phyloP scores from a whole-genome alignment of 2,888 invertebrate genomes.

The Scrobipalpa atriplicella region DNA sequence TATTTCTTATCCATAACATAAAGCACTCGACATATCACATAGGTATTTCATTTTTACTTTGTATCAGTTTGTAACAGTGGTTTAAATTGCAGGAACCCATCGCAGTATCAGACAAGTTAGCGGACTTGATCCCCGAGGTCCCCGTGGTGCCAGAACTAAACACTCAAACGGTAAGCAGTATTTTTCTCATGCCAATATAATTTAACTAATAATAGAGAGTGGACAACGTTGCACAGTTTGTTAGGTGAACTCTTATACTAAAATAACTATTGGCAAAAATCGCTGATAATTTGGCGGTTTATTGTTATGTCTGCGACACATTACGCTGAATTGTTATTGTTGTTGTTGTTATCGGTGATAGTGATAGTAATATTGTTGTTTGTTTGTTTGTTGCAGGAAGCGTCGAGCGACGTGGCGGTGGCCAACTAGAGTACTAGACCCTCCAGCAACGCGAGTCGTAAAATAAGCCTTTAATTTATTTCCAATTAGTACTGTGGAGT shows the following conservation, averaged over 20 bases:
- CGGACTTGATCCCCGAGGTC: conserved; percentile 72
- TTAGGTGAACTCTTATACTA: too few relatives aligned
- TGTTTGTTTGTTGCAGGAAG: conserved; percentile 55
- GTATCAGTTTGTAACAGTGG: not conserved
- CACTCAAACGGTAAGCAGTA: conserved; percentile 63
- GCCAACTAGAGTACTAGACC: conserved; percentile 67
- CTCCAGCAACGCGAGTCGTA: conserved; percentile 54
- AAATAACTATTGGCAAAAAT: too few relatives aligned
- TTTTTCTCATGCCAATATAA: too few relatives aligned
- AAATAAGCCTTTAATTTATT: conserved; percentile 78
- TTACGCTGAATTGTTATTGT: too few relatives aligned
- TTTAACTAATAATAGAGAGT: too few relatives aligned
- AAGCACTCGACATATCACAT: conserved; percentile 4
- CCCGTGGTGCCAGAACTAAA: conserved; percentile 71
- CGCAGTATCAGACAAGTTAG: conserved; percentile 66
- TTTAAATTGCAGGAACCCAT: conserved; percentile 62
- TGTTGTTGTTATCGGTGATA: too few relatives aligned
- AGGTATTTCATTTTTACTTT: not conserved
- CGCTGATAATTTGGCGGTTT: too few relatives aligned
- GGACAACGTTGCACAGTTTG: too few relatives aligned
- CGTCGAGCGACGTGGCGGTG: conserved; percentile 61
- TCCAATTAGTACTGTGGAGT: conserved; percentile 66
- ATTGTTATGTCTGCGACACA: too few relatives aligned
- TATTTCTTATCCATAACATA: too few relatives aligned
- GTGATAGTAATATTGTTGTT: too few relatives aligned